Conservation (phyloP, 2,797 vertebrate species). For the Echeneis naucrates region DNA sequence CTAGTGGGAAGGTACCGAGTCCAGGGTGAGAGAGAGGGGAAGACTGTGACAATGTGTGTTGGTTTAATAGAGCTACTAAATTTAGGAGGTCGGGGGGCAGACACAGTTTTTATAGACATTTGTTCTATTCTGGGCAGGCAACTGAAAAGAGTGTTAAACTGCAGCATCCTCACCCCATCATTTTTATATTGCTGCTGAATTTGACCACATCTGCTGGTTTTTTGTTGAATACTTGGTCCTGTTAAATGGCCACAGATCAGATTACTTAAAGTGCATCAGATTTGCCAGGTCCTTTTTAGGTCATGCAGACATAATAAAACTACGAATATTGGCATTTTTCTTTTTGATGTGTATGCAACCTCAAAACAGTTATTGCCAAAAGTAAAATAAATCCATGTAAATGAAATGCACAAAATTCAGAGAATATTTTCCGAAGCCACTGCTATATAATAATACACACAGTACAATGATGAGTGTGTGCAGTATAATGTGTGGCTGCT, state of each 20-base stretch:
- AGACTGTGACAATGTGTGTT: no score
- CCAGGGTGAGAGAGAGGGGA: no score
- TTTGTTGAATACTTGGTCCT: neutral
- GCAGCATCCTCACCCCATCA: neutral
- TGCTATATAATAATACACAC: neutral
- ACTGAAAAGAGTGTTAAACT: no score
- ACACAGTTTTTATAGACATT: no score
- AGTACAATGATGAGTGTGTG: slow-evolving; percentile 6
- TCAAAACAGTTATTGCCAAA: neutral
- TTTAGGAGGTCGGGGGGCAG: no score
- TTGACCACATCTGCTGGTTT: neutral
- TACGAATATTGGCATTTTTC: neutral
- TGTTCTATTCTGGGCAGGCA: no score
- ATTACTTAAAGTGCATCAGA: neutral
- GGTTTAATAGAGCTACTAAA: no score
- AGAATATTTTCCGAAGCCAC: no score
- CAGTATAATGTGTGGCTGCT: slow-evolving; percentile 10
- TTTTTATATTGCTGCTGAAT: neutral
- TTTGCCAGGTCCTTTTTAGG: neutral
- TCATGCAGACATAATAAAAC: neutral
- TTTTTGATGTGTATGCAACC: neutral
- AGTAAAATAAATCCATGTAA: neutral
- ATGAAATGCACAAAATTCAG: neutral
- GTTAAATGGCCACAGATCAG: neutral
- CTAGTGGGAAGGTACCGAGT: no score